phyloP scores from a whole-genome alignment of 2,113 vertebrate species.

The Hydrochoerus hydrochaeris region DNA sequence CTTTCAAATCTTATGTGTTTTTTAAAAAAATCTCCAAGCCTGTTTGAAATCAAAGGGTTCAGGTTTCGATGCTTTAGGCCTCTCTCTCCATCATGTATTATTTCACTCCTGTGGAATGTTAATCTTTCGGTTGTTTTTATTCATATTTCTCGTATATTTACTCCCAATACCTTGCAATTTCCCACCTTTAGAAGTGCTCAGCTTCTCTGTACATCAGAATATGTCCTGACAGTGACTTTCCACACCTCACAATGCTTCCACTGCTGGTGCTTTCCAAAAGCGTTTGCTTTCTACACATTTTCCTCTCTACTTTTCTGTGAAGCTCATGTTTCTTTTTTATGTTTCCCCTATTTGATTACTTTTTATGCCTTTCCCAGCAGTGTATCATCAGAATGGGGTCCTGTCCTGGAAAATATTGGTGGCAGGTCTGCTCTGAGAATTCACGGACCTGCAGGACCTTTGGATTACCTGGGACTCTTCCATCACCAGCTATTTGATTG shows the following conservation, averaged over 20 bases:
- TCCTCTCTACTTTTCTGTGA: not conserved
- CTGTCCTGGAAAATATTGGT: not conserved
- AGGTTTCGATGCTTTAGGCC: not conserved
- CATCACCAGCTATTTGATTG: not conserved
- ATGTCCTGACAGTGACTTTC: not conserved
- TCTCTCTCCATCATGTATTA: not conserved
- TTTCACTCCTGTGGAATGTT: not conserved
- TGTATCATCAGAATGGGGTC: not conserved
- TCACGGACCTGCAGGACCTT: not conserved
- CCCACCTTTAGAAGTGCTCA: not conserved
- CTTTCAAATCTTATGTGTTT: not conserved
- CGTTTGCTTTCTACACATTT: not conserved
- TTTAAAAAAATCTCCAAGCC: not conserved
- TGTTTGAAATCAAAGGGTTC: not conserved
- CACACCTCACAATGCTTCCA: not conserved
- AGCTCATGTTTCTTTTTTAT: not conserved
- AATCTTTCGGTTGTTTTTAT: not conserved
- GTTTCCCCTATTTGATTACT: not conserved
- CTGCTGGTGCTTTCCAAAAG: not conserved
- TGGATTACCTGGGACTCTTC: not conserved
- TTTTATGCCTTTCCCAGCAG: not conserved
- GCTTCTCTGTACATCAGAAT: not conserved
- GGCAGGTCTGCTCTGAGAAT: not conserved
- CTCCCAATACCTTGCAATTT: too few relatives aligned
- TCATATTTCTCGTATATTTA: not conserved